phyloP scores from a whole-genome alignment of 2,888 invertebrate genomes.

The Sesia bembeciformis region DNA sequence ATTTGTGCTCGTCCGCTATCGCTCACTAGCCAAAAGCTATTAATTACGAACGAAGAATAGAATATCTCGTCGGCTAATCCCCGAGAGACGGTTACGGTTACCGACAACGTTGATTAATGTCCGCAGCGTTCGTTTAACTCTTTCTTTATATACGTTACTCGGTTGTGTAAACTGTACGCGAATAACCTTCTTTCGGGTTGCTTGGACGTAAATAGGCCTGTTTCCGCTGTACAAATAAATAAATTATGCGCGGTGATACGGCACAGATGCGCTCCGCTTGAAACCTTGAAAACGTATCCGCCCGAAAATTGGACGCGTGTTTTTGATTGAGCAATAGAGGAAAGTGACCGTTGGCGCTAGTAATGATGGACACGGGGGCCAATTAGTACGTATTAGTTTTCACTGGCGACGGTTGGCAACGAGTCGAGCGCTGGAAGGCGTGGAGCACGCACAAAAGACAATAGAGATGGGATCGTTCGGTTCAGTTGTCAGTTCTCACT shows the following conservation, averaged over 20 bases:
- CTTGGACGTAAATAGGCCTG: conserved; percentile 47
- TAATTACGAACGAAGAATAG: conserved; percentile 68
- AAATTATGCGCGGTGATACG: conserved; percentile 46
- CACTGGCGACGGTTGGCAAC: conserved; percentile 30
- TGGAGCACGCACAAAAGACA: conserved; percentile 33
- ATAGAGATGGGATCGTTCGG: conserved; percentile 33
- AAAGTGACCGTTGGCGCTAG: conserved; percentile 29
- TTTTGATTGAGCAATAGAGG: conserved; percentile 33
- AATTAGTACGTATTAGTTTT: conserved; percentile 30
- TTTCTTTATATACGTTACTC: conserved; percentile 43
- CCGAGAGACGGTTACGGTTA: conserved; percentile 66
- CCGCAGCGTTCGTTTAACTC: conserved; percentile 58
- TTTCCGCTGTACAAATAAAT: conserved; percentile 53
- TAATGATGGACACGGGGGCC: conserved; percentile 24
- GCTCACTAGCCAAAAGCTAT: conserved; percentile 72
- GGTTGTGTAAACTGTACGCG: conserved; percentile 46
- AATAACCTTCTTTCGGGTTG: conserved; percentile 60
- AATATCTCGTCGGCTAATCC: conserved; percentile 67
- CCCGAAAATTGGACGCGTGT: conserved; percentile 23
- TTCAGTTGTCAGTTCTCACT: conserved; percentile 21
- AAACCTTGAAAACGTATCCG: conserved; percentile 35
- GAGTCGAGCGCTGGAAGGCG: conserved; percentile 16
- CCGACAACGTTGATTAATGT: conserved; percentile 70
- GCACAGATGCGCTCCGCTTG: conserved; percentile 35
- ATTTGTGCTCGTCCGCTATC: conserved; percentile 43